Evolutionary conservation across 1,140 invertebrate species (phyloP).

Genomic region (Drosophila hydei): DNA sequence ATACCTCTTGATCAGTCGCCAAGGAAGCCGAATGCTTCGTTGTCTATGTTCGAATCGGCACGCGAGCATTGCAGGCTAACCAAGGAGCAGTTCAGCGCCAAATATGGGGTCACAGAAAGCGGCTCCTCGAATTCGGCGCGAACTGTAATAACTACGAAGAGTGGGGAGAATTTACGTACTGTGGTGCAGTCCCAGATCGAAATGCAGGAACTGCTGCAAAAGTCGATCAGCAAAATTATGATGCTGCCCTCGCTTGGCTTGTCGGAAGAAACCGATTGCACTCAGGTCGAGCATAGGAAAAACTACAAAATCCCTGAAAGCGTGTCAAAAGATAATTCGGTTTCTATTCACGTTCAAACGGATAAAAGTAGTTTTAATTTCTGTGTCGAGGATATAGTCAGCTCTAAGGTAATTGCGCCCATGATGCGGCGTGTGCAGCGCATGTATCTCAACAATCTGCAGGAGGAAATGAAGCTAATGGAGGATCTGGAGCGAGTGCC

Average conservation of each 20-base stretch:
- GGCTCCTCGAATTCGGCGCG: not conserved
- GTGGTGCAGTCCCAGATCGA: conserved; percentile 60
- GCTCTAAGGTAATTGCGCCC: conserved; percentile 49
- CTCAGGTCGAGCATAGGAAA: too few relatives aligned
- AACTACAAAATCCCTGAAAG: not conserved
- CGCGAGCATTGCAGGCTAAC: conserved; percentile 15
- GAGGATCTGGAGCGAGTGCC: conserved; percentile 56
- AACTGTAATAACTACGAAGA: conserved; percentile 60
- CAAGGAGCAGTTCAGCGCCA: not conserved
- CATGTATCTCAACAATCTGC: conserved; percentile 54
- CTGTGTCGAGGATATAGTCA: conserved; percentile 45
- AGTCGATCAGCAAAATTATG: not conserved
- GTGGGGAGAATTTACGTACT: conserved; percentile 51
- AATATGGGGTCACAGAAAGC: conserved; percentile 1
- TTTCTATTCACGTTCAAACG: not conserved
- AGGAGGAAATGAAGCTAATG: conserved; percentile 52
- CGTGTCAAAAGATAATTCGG: not conserved
- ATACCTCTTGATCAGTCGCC: not conserved
- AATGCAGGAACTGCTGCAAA: conserved; percentile 44
- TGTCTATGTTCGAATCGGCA: conserved; percentile 3
- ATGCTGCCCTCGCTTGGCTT: not conserved
- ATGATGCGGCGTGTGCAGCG: conserved; percentile 57
- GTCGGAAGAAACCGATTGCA: not conserved
- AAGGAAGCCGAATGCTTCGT: not conserved
- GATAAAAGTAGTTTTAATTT: not conserved